phyloP scores from a whole-genome alignment of 2,888 invertebrate genomes.

The Linyphia triangularis region DNA sequence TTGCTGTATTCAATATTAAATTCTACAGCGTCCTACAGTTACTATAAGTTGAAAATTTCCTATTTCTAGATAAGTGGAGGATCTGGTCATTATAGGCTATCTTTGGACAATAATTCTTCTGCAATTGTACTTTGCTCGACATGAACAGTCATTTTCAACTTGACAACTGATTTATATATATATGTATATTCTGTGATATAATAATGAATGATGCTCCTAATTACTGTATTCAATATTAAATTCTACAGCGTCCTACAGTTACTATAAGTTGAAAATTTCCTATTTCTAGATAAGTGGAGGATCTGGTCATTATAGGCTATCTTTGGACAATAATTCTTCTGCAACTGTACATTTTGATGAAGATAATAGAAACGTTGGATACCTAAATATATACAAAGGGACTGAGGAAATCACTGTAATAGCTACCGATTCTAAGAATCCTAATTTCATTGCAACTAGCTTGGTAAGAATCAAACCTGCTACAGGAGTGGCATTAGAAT shows the following conservation, averaged over 20 bases:
- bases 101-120: neutral
- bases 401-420: slow-evolving; percentile 29
- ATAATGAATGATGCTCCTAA: too few species aligned
- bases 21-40: too few species aligned
- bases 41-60: too few species aligned
- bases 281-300: slow-evolving; percentile 67
- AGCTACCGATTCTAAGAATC: slow-evolving; percentile 27
- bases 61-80: too few species aligned
- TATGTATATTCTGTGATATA: too few species aligned
- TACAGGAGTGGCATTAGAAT: too few species aligned
- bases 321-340: slow-evolving; percentile 26
- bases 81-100: neutral
- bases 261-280: too few species aligned
- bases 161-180: neutral
- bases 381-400: slow-evolving; percentile 27
- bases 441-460: slow-evolving; percentile 13
- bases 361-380: slow-evolving; percentile 1
- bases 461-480: slow-evolving; percentile 38
- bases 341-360: neutral
- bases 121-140: neutral
- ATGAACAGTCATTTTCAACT: neutral
- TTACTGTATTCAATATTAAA: too few species aligned
- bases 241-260: too few species aligned
- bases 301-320: slow-evolving; percentile 20
- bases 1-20: too few species aligned